Percentiles rank a stretch among this genome's conserved stretches.
phyloP scores from a whole-genome alignment of 2,113 vertebrate species.

The Sebastes schlegelii region DNA sequence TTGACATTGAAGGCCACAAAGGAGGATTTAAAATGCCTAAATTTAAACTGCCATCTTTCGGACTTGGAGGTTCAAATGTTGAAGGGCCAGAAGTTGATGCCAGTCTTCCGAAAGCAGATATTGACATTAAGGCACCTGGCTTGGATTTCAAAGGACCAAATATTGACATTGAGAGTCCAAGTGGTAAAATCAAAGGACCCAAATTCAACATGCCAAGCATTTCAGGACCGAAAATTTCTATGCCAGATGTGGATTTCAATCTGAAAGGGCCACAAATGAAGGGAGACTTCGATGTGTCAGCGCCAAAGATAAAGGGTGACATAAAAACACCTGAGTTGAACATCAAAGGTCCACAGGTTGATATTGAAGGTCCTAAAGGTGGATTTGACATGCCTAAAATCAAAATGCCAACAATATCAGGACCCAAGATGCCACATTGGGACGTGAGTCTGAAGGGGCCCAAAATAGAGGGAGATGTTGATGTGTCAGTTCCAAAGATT shows the following conservation, averaged over 20 bases:
- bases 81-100: constrained; percentile 21
- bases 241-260: no score
- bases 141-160: constrained; percentile 14
- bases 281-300: no score
- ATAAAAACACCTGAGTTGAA: neutral
- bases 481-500: neutral
- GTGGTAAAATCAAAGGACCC: no score
- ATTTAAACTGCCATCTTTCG: constrained; percentile 13
- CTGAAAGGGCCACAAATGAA: no score
- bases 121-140: neutral
- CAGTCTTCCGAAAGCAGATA: neutral
- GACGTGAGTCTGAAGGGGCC: constrained; percentile 44
- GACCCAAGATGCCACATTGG: constrained; percentile 37
- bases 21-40: no score
- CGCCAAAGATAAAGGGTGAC: neutral
- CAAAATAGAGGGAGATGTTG: constrained; percentile 37
- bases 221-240: no score
- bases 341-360: neutral
- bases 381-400: constrained; percentile 10
- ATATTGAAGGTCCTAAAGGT: neutral
- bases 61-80: constrained; percentile 60
- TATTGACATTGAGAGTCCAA: neutral
- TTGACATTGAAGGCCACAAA: no score
- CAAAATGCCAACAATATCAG: neutral
- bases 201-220: no score